Evolutionary conservation across 2,888 invertebrate species (phyloP).

Genomic region (Mimumesa dahlbomi): DNA sequence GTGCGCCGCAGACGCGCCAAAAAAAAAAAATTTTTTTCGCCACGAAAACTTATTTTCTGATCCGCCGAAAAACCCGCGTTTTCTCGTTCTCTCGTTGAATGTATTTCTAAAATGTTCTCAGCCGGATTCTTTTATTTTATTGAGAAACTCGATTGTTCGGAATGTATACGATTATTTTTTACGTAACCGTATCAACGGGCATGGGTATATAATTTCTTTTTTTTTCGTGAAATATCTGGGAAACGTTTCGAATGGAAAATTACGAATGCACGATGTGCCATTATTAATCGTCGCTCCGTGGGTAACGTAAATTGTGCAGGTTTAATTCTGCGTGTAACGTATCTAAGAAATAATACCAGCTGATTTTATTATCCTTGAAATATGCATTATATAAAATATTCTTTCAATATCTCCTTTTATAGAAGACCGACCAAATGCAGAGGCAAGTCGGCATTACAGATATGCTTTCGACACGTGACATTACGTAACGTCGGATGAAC

Average conservation of each 20-base stretch:
- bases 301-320: too few species aligned
- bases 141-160: too few species aligned
- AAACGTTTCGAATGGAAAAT: too few species aligned
- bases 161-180: too few species aligned
- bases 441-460: conserved; percentile 10
- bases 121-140: too few species aligned
- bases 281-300: too few species aligned
- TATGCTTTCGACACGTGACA: conserved; percentile 12
- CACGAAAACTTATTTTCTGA: background rate
- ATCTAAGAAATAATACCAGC: too few species aligned
- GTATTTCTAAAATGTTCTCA: too few species aligned
- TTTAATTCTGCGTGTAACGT: background rate
- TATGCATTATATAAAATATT: background rate
- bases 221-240: too few species aligned
- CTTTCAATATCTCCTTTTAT: background rate
- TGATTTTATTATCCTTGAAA: background rate
- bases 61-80: background rate
- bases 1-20: background rate
- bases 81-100: conserved; percentile 3
- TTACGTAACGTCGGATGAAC: conserved; percentile 5
- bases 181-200: too few species aligned
- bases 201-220: too few species aligned
- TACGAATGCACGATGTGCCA: too few species aligned
- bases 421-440: conserved; percentile 27
- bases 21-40: conserved; percentile 8